Conservation (phyloP, 1,140 invertebrate species). For the Gryllus bimaculatus region DNA sequence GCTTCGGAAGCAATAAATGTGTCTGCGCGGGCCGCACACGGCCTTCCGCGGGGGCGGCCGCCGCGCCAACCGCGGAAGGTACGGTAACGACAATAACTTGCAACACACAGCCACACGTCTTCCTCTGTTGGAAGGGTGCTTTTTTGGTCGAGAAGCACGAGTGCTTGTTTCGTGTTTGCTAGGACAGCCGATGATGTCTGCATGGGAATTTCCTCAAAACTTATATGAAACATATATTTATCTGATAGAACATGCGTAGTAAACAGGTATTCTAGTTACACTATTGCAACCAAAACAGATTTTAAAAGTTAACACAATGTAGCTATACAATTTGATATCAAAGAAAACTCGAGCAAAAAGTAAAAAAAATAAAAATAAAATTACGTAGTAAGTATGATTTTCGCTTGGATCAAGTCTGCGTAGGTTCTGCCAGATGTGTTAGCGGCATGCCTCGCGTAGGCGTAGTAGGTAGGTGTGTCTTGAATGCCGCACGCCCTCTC, state of each 20-base stretch:
- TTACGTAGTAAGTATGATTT: conserved; percentile 1
- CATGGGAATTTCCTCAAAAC: not conserved
- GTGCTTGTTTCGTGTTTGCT: conserved; percentile 6
- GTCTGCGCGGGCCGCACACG: not conserved
- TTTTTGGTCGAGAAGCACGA: not conserved
- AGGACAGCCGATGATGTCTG: conserved; percentile 9
- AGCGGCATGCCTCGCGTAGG: not conserved
- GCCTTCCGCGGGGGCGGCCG: too few species aligned
- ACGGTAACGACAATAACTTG: conserved; percentile 16
- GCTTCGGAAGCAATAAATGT: conserved; percentile 8
- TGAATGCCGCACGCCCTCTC: too few species aligned
- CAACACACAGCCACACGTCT: conserved; percentile 16
- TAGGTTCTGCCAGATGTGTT: not conserved
- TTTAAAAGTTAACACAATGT: not conserved
- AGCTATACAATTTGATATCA: not conserved
- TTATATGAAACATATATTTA: conserved; percentile 6
- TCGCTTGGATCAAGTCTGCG: conserved; percentile 6
- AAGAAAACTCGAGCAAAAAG: not conserved
- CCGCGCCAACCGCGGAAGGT: not conserved
- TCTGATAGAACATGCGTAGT: not conserved
- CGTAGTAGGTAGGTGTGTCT: not conserved
- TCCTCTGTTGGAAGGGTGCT: conserved; percentile 17
- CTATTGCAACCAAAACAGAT: not conserved
- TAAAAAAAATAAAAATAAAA: not conserved
- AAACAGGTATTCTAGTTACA: conserved; percentile 8